A percentile compares a stretch with the other conserved stretches of the same genome.
phyloP scores from a whole-genome alignment of 2,888 invertebrate genomes.

The Oscheius sp. region DNA sequence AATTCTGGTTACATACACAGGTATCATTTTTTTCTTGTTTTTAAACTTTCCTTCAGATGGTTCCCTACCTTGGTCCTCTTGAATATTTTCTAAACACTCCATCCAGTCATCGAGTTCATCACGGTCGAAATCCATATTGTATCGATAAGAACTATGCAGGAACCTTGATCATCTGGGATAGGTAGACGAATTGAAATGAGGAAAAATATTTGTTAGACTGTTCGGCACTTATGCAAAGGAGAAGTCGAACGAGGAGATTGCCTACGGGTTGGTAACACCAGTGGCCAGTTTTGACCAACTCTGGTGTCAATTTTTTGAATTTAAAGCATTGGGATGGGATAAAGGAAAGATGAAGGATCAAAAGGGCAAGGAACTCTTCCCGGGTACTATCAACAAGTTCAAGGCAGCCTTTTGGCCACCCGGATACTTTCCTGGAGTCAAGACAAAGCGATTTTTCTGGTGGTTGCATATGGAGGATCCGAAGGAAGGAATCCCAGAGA shows the following conservation, averaged over 20 bases:
- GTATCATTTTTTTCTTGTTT: conserved; percentile 71
- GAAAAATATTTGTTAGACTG: conserved; percentile 51
- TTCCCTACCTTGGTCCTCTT: conserved; percentile 82
- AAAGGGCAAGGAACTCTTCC: conserved; percentile 61
- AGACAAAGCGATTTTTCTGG: conserved; percentile 40
- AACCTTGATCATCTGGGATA: conserved; percentile 82
- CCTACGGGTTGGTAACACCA: conserved; percentile 77
- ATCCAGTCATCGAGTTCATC: conserved; percentile 81
- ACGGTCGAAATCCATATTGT: conserved; percentile 83
- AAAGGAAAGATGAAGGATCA: conserved; percentile 77
- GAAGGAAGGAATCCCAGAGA: conserved; percentile 80
- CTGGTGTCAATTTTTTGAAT: conserved; percentile 79
- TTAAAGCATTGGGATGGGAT: conserved; percentile 76
- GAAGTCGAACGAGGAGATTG: conserved; percentile 78
- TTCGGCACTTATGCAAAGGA: conserved; percentile 79
- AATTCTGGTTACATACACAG: conserved; percentile 91
- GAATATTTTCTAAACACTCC: conserved; percentile 88
- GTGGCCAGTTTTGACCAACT: conserved; percentile 51
- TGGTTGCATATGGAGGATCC: conserved; percentile 78
- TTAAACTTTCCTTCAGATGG: too few species aligned
- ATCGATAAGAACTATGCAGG: conserved; percentile 81
- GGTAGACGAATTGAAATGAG: conserved; percentile 32
- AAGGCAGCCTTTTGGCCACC: conserved; percentile 83
- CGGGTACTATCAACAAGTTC: conserved; percentile 74
- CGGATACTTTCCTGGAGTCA: conserved; percentile 82